Evolutionary conservation across 2,797 vertebrate genomes (phyloP), one percentile per base, ranked within the genome.

Genomic region (Melopsittacus undulatus): DNA sequence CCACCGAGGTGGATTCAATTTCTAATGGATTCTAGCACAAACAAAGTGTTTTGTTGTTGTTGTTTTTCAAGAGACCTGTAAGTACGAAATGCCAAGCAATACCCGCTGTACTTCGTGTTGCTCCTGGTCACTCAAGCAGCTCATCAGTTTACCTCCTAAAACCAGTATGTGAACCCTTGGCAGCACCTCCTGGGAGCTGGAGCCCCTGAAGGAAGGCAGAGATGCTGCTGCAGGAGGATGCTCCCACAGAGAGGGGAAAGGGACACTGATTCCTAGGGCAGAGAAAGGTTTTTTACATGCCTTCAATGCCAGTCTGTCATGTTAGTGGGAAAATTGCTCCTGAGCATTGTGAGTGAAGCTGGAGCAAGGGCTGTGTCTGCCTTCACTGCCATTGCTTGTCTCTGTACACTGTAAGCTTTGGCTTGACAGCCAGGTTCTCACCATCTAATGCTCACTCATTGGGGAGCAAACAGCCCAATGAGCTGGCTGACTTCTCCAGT

Each of bases 361-460:
- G 32, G 46, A 61, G n/a, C 21, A 23, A 0, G 2, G 34, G 34
- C 17, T 61, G 40, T 46, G 30, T 22, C 57, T 70, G 24, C 48
- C 27, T 11, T 13, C 27, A n/a, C 1, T 4, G 49, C 40, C 52
- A 7, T 5, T 14, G 57, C 52, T 56, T 22, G 16, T 40, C 62
- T 46, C 0, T 0, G 34, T 14, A 3, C 23, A 1, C 40, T 8
- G 61, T 3, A 4, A 66, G 22, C 21, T 42, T 24, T 66, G 78
- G 17, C 3, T 3, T 6, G 51, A 24, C 0, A 1, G 23, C 9
- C 52, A 54, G 72, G 66, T 48, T 45, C 59, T 34, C 49, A 4
- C 40, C 56, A 2, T 0, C 45, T 27, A 1, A 6, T 17, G 46
- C 24, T 67, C 40, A 1, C 32, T 59, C 6, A 0, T 36, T 1